phyloP scores from a whole-genome alignment of 2,113 vertebrate genomes.

The Lepus europaeus region DNA sequence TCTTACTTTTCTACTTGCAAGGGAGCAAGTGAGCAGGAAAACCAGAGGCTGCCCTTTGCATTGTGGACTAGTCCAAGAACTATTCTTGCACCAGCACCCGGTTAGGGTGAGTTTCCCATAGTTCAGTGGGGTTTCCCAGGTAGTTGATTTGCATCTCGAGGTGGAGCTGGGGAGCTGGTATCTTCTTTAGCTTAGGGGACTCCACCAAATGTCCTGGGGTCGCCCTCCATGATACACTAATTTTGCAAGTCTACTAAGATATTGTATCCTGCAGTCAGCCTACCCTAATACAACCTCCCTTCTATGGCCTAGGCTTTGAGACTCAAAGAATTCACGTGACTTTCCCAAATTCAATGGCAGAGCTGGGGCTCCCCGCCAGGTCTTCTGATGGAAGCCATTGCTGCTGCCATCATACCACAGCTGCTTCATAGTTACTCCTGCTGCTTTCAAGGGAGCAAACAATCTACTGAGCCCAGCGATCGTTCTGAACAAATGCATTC shows the following conservation, averaged over 20 bases:
- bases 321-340: not conserved
- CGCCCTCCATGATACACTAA: too few relatives aligned
- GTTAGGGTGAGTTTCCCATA: too few relatives aligned
- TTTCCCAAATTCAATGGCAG: not conserved
- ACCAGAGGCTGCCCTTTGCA: too few relatives aligned
- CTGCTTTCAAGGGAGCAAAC: conserved; percentile 33
- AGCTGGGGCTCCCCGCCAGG: not conserved
- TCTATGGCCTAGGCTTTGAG: not conserved
- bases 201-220: too few relatives aligned
- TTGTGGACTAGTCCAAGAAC: too few relatives aligned
- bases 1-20: too few relatives aligned
- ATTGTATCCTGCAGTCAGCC: not conserved
- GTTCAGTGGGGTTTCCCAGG: too few relatives aligned
- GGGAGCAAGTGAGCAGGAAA: too few relatives aligned
- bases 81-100: too few relatives aligned
- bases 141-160: too few relatives aligned
- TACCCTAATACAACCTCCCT: not conserved
- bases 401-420: not conserved
- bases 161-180: too few relatives aligned
- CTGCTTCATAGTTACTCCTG: not conserved
- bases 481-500: not conserved
- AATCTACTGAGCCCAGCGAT: conserved; percentile 52
- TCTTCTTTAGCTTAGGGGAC: too few relatives aligned
- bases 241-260: not conserved
- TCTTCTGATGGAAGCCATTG: not conserved